Evolutionary conservation across 2,888 invertebrate species (phyloP).

Genomic region (Patella caerulea): DNA sequence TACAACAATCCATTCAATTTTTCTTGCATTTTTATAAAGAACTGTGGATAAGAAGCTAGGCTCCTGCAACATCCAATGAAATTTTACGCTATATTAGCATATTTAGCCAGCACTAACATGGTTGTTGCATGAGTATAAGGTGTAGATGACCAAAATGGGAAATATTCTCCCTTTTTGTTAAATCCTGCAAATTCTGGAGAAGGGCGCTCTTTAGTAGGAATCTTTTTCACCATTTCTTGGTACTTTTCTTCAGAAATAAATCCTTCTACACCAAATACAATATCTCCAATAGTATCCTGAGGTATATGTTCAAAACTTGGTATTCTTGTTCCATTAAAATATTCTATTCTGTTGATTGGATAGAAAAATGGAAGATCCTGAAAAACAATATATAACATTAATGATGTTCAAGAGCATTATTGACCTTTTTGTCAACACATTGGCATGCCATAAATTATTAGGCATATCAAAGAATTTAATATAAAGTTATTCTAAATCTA

Average conservation of each 20-base stretch:
- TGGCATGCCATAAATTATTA: too few relatives aligned
- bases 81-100: slow-evolving; percentile 16
- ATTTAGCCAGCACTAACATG: slow-evolving; percentile 43
- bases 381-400: slow-evolving; percentile 11
- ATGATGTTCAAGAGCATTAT: too few relatives aligned
- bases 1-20: too few relatives aligned
- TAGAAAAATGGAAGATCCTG: slow-evolving; percentile 49
- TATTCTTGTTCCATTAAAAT: slow-evolving; percentile 43
- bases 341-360: slow-evolving; percentile 47
- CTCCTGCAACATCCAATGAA: neutral
- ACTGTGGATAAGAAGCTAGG: too few relatives aligned
- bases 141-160: slow-evolving; percentile 53
- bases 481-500: too few relatives aligned
- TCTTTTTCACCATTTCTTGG: slow-evolving; percentile 39
- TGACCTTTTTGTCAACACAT: too few relatives aligned
- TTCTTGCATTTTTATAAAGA: too few relatives aligned
- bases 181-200: slow-evolving; percentile 44
- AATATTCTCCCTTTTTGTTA: slow-evolving; percentile 40
- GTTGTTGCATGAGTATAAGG: slow-evolving; percentile 48
- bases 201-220: slow-evolving; percentile 30
- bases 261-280: slow-evolving; percentile 38
- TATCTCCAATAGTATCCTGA: too few relatives aligned
- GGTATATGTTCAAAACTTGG: slow-evolving; percentile 31
- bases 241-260: slow-evolving; percentile 38
- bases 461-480: too few relatives aligned